A percentile compares a stretch with the other conserved stretches of the same genome.
Evolutionary conservation across 2,113 vertebrate genomes (phyloP).

Genomic region (Tapirus terrestris): DNA sequence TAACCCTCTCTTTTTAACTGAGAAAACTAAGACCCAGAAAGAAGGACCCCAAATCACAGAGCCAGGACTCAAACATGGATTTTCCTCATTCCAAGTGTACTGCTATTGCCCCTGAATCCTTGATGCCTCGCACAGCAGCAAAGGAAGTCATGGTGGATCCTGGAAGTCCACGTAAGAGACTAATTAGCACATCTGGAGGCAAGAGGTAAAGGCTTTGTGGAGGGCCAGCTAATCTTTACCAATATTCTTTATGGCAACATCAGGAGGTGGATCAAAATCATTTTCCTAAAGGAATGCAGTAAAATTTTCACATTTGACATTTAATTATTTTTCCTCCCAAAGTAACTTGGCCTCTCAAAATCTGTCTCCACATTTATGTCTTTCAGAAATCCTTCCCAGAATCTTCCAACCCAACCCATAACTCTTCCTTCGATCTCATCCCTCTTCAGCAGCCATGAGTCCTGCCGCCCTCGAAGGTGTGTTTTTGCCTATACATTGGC

Average conservation of each 20-base stretch:
- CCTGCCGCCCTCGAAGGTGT: background rate
- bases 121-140: background rate
- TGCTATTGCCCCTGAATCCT: background rate
- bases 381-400: constrained; percentile 13
- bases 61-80: background rate
- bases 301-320: background rate
- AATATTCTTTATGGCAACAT: background rate
- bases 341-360: background rate
- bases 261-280: background rate
- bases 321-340: constrained; percentile 22
- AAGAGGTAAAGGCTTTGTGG: background rate
- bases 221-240: background rate
- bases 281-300: background rate
- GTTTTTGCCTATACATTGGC: background rate
- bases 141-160: background rate
- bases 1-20: background rate
- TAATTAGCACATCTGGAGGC: background rate
- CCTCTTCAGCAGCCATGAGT: background rate
- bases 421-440: background rate
- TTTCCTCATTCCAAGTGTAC: background rate
- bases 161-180: accelerated
- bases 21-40: constrained; percentile 7
- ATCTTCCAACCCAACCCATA: background rate
- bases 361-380: background rate
- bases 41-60: background rate